Evolutionary conservation across 2,797 vertebrate genomes (phyloP), one percentile per base, ranked within the genome.

Genomic region (Phrynocephalus forsythii): DNA sequence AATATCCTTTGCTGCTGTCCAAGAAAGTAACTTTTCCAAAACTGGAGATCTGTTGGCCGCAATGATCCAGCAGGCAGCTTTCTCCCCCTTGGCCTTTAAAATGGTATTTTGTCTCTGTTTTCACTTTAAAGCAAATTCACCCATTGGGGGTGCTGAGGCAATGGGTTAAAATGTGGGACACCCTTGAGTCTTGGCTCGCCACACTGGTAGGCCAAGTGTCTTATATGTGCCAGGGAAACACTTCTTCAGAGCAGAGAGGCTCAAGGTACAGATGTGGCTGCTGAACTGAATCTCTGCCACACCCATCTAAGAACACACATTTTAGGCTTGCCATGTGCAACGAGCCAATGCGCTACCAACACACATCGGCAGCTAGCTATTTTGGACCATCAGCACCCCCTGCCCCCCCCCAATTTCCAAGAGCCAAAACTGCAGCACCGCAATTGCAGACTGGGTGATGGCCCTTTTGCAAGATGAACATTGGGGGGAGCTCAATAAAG

Each of bases 381-480:
- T 80, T 66, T 79, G 33, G 81, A 44, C 83, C 83, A 73, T 67
- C 52, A 33, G 33, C 52, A 0, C 26, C 28, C 71, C 20, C 79
- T 33, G 68, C 48, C 48, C 60, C 50, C 0, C 1, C n/a, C 1
- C 33, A 6, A 56, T 88, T 68, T 80, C 30, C 69, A 72, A 56
- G 5, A 6, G 48, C 5, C 84, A 83, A 16, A 52, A 10, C 22
- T 5, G 0, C 1, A 79, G 15, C 0, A 22, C 0, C 18, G 22
- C 67, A 88, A 85, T 2, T 71, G 20, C 0, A 24, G 1, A 83
- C 24, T 10, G 22, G 72, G 79, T 66, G 60, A 73, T 48, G 10
- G 16, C 24, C 33, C 22, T 72, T 15, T 16, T 10, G 18, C 9
- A 22, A 86, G 44, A 5, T 16, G 50, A 38, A 5, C 15, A 24